These are phyloP conservation scores for Pogona vitticeps DNA, from an alignment of 2,113 vertebrate genomes.

Conservation along the genomic window DNA sequence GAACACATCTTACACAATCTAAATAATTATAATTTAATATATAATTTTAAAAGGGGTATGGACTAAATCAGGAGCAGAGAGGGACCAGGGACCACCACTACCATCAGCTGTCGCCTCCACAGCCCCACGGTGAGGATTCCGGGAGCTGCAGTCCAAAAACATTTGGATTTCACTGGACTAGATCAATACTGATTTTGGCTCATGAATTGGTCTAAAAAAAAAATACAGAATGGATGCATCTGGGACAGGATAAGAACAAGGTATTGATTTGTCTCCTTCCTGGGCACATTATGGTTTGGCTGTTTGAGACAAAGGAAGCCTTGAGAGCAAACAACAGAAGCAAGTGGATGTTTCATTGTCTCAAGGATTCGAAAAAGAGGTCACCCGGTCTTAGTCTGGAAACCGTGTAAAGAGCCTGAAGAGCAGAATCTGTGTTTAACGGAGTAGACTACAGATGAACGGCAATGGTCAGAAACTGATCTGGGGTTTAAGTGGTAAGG, in stretches of 20 bases:
- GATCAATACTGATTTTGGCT: background rate
- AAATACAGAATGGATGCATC: background rate
- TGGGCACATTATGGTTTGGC: background rate
- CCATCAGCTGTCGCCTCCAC: too few species aligned
- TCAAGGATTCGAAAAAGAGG: background rate
- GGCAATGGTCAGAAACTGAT: background rate
- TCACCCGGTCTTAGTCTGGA: background rate
- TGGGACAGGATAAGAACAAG: background rate
- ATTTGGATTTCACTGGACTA: background rate
- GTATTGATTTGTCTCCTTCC: background rate
- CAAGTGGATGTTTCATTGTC: background rate
- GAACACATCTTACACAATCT: too few species aligned
- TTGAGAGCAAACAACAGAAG: background rate
- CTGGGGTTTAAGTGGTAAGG: background rate
- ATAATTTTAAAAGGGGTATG: too few species aligned
- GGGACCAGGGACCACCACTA: too few species aligned
- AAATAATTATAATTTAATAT: too few species aligned
- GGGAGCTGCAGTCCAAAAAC: background rate
- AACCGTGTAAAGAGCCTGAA: background rate
- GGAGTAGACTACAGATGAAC: background rate
- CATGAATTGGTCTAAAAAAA: background rate
- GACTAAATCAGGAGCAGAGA: too few species aligned
- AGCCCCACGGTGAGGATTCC: too few species aligned
- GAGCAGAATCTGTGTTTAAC: background rate
- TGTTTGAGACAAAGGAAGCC: background rate